A percentile compares a stretch with the other conserved stretches of the same genome.
These are phyloP conservation scores for Sebastes itinus DNA, from an alignment of 2,797 vertebrate genomes.

Conservation along the genomic window DNA sequence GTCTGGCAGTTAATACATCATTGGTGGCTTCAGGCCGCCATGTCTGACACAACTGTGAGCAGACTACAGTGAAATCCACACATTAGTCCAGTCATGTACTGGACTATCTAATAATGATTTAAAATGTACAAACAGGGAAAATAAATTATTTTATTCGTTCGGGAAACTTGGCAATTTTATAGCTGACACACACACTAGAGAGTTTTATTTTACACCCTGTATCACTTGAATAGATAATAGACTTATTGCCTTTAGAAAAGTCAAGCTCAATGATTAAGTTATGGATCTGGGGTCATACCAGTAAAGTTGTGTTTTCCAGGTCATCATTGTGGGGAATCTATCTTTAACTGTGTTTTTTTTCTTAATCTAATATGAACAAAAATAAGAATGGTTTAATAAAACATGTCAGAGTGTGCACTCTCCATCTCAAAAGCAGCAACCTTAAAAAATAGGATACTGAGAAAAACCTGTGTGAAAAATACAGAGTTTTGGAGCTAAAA, in stretches of 20 bases:
- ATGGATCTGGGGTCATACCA: neutral
- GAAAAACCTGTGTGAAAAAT: neutral
- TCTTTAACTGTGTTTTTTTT: neutral
- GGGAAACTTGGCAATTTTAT: neutral
- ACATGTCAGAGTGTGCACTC: neutral
- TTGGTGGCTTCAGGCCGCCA: neutral
- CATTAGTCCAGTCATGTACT: neutral
- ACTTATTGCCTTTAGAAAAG: neutral
- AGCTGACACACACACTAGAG: neutral
- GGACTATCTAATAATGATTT: neutral
- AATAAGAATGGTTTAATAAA: neutral
- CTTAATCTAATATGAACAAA: neutral
- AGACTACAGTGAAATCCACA: neutral
- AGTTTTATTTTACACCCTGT: neutral
- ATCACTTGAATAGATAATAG: neutral
- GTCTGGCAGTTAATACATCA: slow-evolving; percentile 2
- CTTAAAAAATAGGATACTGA: neutral
- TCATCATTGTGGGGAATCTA: neutral
- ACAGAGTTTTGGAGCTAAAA: neutral
- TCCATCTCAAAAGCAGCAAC: neutral
- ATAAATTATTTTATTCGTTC: neutral
- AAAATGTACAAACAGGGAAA: neutral
- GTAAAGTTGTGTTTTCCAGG: neutral
- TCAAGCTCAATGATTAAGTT: neutral
- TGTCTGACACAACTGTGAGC: neutral